Evolutionary conservation across 2,888 invertebrate species (phyloP), one percentile per base, ranked within the genome.

Genomic region (Eudasyphora cyanicolor): DNA sequence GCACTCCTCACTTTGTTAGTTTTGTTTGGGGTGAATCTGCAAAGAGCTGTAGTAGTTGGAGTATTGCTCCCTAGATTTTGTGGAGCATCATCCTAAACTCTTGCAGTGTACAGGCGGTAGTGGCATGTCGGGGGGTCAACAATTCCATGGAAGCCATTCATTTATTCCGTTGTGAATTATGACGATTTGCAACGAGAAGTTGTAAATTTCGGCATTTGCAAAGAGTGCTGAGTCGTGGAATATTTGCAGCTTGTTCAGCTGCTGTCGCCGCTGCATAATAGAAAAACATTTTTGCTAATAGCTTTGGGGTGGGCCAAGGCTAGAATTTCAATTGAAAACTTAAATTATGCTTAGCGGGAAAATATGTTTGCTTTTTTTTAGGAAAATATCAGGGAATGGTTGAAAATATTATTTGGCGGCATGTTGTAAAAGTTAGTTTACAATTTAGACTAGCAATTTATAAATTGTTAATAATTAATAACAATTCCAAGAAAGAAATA

Each of bases 141-240:
- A n/a, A 73, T 75, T 42, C 29, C 35, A 29, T 57, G 6, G 10
- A 38, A 67, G 35, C 6, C 38, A 8, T 21, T 24, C 60, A 60
- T 60, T 21, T 14, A 60, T 24, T 10, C 14, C 29, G 29, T 32
- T 21, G 14, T 67, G 38, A 67, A 67, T 83, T 83, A 83, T 83
- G 74, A 71, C 64, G 54, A 60, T 75, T 71, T 71, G 57, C 54
- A 45, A 49, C 29, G 49, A 81, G 60, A 67, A 71, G 77, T 67
- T 84, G 42, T 81, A 84, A 81, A 84, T 84, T 80, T 84, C 27
- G 71, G 75, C 35, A 57, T 10, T 78, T 38, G 62, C 32, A 79
- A 67, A 35, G 49, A 12, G 10, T 38, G n/a, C n/a, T n/a, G 6
- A 10, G 10, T 4, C 45, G 45, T 2, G 45, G 38, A 14, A 10